Conservation (phyloP, 2,113 vertebrate species). For the Tor tambroides region DNA sequence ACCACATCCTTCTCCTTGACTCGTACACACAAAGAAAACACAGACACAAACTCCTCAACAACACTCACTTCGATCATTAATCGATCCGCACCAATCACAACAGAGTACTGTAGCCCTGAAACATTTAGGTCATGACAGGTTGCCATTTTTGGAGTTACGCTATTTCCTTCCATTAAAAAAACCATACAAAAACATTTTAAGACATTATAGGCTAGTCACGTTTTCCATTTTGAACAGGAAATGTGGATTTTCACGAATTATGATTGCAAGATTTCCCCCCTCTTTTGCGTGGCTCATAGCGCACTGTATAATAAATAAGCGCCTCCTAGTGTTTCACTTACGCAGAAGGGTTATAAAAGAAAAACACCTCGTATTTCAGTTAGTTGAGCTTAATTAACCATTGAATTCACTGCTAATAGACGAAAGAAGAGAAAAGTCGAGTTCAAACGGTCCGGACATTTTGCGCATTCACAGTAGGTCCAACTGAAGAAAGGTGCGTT, state of each 20-base stretch:
- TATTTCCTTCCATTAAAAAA: not conserved
- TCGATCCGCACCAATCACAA: not conserved
- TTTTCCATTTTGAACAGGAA: not conserved
- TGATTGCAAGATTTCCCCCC: not conserved
- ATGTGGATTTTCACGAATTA: not conserved
- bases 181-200: constrained; percentile 1
- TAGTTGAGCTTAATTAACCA: not conserved
- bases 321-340: constrained; percentile 40
- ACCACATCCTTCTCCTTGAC: not conserved
- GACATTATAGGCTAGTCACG: not conserved
- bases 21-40: constrained; percentile 1
- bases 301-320: not conserved
- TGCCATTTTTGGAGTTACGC: not conserved
- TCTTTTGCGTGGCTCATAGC: constrained; percentile 6
- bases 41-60: constrained; percentile 10
- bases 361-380: not conserved
- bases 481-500: not conserved
- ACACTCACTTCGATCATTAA: not conserved
- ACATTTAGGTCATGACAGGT: not conserved
- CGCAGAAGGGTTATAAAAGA: not conserved
- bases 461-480: constrained; percentile 6
- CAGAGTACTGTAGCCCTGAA: constrained; percentile 9
- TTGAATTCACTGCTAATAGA: not conserved
- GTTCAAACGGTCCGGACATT: not conserved
- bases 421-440: not conserved